Evolutionary conservation across 2,113 vertebrate species (phyloP), one percentile per base, ranked within the genome.

Genomic region (Ailuropoda melanoleuca): DNA sequence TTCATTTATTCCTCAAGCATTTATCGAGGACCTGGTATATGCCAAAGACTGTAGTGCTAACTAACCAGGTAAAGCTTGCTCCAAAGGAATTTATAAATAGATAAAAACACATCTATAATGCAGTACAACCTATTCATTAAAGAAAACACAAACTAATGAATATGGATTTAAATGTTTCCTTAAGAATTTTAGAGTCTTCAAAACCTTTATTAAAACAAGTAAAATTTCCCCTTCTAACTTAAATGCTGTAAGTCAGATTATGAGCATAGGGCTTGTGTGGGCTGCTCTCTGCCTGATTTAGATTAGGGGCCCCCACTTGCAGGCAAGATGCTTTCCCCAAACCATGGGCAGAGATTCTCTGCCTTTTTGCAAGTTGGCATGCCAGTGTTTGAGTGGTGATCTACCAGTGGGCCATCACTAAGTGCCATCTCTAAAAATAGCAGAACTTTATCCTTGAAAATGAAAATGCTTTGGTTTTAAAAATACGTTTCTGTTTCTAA

Each of bases 401-500:
- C 78, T 13, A 23, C 23, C 62, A 75, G 26, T 64, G 55, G 55
- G 12, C 37, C 48, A 26, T 62, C 48, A 83, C 56, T 8, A 11
- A 90, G 55, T 64, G 72, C 48, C 66, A 31, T 93, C 92, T 97
- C 78, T 92, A 50, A 96, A 96, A 93, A 37, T 75, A 97, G 72
- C 90, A 87, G 43, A 82, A 19, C 39, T 95, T 93, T 86, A 74
- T 81, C 72, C 74, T 96, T 93, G 87, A 92, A 95, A 95, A 64
- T 83, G 74, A 62, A 94, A 97, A 90, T 89, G 58, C 46, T 80
- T 90, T 96, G 58, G 70, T 95, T 96, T 94, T 55, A 92, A 95
- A 95, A 91, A 50, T 94, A 82, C 19, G 55, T 94, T 87, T 96
- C 93, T 97, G 66, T 92, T 96, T 97, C 84, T 88, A 64, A 95